These are phyloP conservation scores for Balaenoptera acutorostrata DNA, from an alignment of 2,113 vertebrate genomes.

Conservation along the genomic window DNA sequence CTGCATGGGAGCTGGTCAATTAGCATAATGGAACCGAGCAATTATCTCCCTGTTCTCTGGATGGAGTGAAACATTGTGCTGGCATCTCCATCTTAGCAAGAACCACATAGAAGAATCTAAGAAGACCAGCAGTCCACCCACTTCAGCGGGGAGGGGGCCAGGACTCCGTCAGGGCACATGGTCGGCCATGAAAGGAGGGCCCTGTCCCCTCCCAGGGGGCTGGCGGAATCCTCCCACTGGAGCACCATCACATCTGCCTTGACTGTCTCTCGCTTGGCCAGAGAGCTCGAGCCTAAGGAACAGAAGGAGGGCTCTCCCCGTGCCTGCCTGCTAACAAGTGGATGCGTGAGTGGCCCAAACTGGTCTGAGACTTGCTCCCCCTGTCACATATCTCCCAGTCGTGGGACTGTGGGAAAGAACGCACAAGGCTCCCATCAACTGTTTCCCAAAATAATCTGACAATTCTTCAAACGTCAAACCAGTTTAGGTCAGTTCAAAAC, in stretches of 20 bases:
- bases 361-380: background rate
- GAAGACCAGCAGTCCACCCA: background rate
- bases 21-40: background rate
- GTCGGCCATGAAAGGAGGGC: background rate
- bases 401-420: constrained; percentile 12
- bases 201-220: background rate
- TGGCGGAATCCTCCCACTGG: background rate
- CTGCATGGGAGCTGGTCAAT: background rate
- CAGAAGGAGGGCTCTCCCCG: background rate
- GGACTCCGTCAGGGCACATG: background rate
- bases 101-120: constrained; percentile 7
- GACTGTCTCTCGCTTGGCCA: background rate
- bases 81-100: background rate
- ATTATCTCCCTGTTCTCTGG: background rate
- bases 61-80: background rate
- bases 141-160: background rate
- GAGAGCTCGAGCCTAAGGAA: background rate
- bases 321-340: background rate
- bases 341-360: background rate
- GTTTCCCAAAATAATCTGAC: constrained; percentile 25
- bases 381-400: background rate
- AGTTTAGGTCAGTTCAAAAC: background rate
- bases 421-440: background rate
- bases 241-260: background rate
- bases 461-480: constrained; percentile 32